Evolutionary conservation across 2,113 vertebrate genomes (phyloP).

Genomic region (Hippocampus zosterae): DNA sequence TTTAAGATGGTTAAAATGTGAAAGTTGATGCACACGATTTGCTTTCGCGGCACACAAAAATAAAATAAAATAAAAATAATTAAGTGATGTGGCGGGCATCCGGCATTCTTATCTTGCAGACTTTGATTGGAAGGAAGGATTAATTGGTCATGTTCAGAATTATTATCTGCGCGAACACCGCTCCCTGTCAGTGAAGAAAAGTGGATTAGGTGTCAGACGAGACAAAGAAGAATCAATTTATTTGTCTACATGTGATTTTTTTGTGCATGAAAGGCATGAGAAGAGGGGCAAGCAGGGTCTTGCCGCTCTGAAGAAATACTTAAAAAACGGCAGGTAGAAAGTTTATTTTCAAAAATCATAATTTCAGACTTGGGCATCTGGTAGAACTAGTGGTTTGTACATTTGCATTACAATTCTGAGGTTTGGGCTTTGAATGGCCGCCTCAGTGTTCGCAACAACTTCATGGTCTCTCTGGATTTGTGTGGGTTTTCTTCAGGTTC

Average conservation of each 20-base stretch:
- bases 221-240: neutral
- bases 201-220: conserved; percentile 12
- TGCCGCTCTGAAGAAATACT: neutral
- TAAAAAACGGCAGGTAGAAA: neutral
- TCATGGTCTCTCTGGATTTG: neutral
- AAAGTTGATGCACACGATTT: no score
- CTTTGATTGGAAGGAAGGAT: neutral
- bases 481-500: neutral
- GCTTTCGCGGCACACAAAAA: no score
- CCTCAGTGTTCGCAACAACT: neutral
- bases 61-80: no score
- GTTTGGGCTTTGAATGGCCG: neutral
- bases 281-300: neutral
- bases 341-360: neutral
- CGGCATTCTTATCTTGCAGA: neutral
- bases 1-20: no score
- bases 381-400: neutral
- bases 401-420: neutral
- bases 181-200: neutral
- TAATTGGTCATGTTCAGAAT: neutral
- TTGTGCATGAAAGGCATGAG: neutral
- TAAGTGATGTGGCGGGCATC: neutral
- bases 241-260: neutral
- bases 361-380: neutral
- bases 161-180: neutral